A percentile compares a stretch with the other conserved stretches of the same genome.
phyloP scores from a whole-genome alignment of 2,888 invertebrate genomes.

The Geophilus truncorum region DNA sequence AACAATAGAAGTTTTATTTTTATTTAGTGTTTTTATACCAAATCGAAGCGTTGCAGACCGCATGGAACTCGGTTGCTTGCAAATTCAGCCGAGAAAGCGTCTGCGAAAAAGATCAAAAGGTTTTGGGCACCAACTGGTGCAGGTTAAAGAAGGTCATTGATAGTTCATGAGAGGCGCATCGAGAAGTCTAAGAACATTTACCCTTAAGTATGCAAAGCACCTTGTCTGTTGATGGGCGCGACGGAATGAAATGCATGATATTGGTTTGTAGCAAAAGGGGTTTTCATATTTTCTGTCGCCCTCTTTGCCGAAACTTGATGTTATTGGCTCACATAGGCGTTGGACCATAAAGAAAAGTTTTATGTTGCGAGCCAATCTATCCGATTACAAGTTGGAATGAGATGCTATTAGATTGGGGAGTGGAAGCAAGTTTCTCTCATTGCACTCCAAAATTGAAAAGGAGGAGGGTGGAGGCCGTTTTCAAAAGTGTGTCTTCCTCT shows the following conservation, averaged over 20 bases:
- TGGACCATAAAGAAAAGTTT: constrained; percentile 27
- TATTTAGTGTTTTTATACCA: too few species aligned
- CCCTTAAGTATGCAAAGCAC: constrained; percentile 13
- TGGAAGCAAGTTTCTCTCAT: constrained; percentile 27
- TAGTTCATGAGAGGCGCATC: constrained; percentile 9
- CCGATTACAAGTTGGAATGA: constrained; percentile 27
- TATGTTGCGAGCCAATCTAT: constrained; percentile 27
- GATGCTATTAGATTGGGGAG: constrained; percentile 25
- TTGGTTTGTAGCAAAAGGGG: constrained; percentile 25
- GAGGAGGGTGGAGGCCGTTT: constrained; percentile 20
- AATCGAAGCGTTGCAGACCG: too few species aligned
- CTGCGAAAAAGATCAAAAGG: background rate
- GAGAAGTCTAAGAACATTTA: constrained; percentile 10
- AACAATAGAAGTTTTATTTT: too few species aligned
- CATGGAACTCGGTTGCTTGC: too few species aligned
- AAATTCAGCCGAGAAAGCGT: background rate
- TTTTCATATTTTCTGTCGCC: constrained; percentile 6
- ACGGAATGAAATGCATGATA: constrained; percentile 16
- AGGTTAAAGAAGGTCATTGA: constrained; percentile 12
- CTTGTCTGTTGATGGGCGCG: constrained; percentile 14
- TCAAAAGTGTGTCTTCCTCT: constrained; percentile 25
- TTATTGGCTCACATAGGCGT: constrained; percentile 27
- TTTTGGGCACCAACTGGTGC: background rate
- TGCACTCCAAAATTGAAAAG: constrained; percentile 27
- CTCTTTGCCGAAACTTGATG: constrained; percentile 10